Conservation (phyloP, 2,888 invertebrate genomes). For the Pegoplata infirma region DNA sequence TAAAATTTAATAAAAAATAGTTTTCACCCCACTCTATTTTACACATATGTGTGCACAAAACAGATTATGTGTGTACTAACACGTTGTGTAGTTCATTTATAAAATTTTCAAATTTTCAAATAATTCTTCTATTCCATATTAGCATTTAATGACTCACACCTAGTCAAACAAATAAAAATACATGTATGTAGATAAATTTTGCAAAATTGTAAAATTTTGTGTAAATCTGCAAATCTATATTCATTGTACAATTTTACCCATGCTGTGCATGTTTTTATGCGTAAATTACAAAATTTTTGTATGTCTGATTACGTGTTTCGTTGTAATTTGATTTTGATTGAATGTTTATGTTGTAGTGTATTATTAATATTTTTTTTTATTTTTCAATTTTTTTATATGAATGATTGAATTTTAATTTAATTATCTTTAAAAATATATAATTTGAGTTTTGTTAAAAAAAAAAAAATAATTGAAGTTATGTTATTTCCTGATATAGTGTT, state of each 20-base stretch:
- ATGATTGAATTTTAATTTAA: not conserved
- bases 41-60: no score
- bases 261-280: constrained; percentile 7
- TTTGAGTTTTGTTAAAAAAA: no score
- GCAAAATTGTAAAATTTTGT: not conserved
- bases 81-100: not conserved
- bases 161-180: not conserved
- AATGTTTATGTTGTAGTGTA: not conserved
- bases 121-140: not conserved
- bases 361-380: no score
- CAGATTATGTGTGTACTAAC: not conserved
- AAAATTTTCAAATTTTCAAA: not conserved
- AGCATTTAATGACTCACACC: not conserved
- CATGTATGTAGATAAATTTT: not conserved
- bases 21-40: no score
- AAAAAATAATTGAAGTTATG: no score
- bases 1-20: no score
- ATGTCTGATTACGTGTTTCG: not conserved
- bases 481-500: no score
- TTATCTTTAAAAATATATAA: not conserved
- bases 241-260: not conserved
- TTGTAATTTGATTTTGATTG: not conserved
- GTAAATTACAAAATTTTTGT: constrained; percentile 21
- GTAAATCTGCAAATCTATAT: not conserved
- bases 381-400: not conserved